Conservation (phyloP, 2,113 vertebrate genomes). For the Microtus ochrogaster region DNA sequence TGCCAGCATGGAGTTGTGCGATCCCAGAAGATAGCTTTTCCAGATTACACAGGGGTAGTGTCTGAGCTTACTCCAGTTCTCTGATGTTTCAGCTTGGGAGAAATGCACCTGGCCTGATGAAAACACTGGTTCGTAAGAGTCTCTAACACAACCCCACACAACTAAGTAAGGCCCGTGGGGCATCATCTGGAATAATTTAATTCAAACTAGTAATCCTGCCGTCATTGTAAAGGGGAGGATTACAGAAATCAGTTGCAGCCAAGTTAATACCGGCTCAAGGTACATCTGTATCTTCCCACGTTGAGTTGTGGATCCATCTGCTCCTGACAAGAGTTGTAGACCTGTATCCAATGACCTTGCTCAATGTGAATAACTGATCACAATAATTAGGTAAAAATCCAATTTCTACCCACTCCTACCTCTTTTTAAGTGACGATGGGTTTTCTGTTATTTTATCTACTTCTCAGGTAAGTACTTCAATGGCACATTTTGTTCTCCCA, state of each 20-base stretch:
- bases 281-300: not conserved
- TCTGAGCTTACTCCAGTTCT: not conserved
- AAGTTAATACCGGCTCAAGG: not conserved
- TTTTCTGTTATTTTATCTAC: conserved; percentile 52
- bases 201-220: conserved; percentile 24
- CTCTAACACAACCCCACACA: not conserved
- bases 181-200: conserved; percentile 29
- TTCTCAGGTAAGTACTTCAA: conserved; percentile 8
- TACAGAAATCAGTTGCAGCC: not conserved
- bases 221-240: not conserved
- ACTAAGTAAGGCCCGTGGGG: not conserved
- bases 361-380: conserved; percentile 21
- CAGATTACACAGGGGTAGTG: not conserved
- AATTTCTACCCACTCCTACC: not conserved
- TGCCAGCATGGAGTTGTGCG: not conserved
- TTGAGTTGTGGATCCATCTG: conserved; percentile 5
- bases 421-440: not conserved
- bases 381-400: conserved; percentile 8
- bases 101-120: not conserved
- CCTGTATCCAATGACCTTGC: not conserved
- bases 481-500: conserved; percentile 38
- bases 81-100: not conserved
- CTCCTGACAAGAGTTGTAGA: not conserved
- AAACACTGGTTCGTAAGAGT: not conserved
- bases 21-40: not conserved